These are phyloP conservation scores for Cryptoblepharus egeriae DNA, from an alignment of 2,797 vertebrate species.

Conservation along the genomic window DNA sequence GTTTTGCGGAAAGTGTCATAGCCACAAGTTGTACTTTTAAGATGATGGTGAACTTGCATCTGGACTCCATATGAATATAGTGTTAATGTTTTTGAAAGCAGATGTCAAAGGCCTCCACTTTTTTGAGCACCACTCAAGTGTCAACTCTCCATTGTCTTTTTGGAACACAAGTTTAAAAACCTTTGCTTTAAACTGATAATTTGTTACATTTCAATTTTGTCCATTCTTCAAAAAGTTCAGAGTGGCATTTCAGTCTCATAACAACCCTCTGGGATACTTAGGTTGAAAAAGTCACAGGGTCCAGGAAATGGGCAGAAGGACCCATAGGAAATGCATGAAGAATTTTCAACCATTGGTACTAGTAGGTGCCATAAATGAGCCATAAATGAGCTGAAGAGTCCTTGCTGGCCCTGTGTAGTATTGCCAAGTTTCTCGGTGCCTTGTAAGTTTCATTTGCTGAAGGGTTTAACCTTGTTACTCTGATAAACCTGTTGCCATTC, in stretches of 20 bases:
- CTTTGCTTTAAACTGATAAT: neutral
- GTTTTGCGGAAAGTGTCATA: neutral
- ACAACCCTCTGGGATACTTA: neutral
- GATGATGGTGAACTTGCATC: neutral
- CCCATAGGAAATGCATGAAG: no score
- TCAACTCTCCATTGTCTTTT: neutral
- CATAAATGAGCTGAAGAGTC: neutral
- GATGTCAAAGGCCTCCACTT: neutral
- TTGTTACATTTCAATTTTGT: neutral
- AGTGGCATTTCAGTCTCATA: neutral
- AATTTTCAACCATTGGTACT: neutral
- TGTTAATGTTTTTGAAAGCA: neutral
- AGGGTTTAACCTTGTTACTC: neutral
- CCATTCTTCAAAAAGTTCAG: neutral
- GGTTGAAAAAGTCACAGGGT: neutral
- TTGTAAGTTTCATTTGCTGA: slow-evolving; percentile 8
- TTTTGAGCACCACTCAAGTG: neutral
- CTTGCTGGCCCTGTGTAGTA: neutral
- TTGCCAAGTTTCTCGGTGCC: neutral
- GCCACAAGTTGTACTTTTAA: neutral
- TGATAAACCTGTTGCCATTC: neutral
- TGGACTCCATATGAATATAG: neutral
- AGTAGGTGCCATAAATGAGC: neutral
- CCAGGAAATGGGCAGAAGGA: no score
- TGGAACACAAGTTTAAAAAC: neutral